Evolutionary conservation across 2,888 invertebrate species (phyloP).

Genomic region (Saturnia japonica): DNA sequence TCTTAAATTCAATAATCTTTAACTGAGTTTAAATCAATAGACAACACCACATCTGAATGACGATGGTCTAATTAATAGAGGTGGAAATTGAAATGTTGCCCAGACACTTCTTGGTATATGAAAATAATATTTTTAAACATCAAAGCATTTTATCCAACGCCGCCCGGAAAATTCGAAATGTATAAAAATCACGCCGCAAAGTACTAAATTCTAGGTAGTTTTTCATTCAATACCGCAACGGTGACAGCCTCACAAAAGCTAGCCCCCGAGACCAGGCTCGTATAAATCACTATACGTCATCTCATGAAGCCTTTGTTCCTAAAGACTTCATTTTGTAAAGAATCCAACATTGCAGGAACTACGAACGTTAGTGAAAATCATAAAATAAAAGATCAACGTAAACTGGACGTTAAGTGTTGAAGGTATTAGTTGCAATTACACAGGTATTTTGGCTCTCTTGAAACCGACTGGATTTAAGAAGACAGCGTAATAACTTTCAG

Average conservation of each 20-base stretch:
- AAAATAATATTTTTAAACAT: background rate
- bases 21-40: background rate
- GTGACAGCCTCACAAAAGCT: conserved; percentile 54
- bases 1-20: background rate
- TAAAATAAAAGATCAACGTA: conserved; percentile 1
- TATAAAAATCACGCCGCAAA: conserved; percentile 28
- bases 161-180: conserved; percentile 15
- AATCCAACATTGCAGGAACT: conserved; percentile 36
- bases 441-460: conserved; percentile 31
- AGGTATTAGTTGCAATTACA: conserved; percentile 32
- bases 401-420: conserved; percentile 19
- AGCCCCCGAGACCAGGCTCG: conserved; percentile 36
- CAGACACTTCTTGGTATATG: background rate
- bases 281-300: conserved; percentile 64
- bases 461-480: conserved; percentile 15
- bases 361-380: conserved; percentile 5
- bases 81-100: background rate
- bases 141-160: background rate
- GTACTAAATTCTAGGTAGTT: conserved; percentile 34
- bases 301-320: conserved; percentile 53
- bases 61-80: background rate
- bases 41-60: background rate
- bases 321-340: conserved; percentile 52
- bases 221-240: conserved; percentile 45
- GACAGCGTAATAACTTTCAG: conserved; percentile 16